Conservation (phyloP, 2,888 invertebrate genomes). For the Zootermopsis nevadensis region DNA sequence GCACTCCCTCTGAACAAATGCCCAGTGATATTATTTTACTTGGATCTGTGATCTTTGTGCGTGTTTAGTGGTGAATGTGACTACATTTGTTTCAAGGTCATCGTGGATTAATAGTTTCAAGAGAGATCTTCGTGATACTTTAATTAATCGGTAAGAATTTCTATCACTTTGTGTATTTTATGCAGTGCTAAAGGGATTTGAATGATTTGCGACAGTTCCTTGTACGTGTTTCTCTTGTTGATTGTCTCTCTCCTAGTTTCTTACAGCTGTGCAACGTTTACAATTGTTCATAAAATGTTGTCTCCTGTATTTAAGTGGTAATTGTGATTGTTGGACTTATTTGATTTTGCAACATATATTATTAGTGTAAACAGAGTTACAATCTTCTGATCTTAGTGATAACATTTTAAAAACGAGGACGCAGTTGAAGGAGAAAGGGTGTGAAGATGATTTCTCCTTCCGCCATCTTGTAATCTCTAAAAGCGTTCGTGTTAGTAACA, state of each 20-base stretch:
- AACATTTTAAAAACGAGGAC: background rate
- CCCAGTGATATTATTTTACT: background rate
- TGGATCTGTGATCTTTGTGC: background rate
- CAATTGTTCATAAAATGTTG: no score
- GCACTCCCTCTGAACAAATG: background rate
- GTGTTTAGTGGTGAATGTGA: background rate
- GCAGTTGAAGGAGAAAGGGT: background rate
- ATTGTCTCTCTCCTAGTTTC: no score
- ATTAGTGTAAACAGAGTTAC: no score
- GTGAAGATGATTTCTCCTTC: slow-evolving; percentile 19
- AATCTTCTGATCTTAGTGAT: background rate
- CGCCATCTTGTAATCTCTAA: slow-evolving; percentile 28
- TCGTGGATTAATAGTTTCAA: background rate
- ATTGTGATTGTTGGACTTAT: no score
- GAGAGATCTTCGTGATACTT: background rate
- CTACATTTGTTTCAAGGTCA: background rate
- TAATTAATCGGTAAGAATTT: background rate
- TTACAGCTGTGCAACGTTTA: no score
- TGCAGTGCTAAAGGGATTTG: no score
- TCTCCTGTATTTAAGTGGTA: no score
- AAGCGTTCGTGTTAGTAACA: background rate
- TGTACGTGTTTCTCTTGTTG: no score
- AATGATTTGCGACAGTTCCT: no score
- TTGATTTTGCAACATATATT: no score
- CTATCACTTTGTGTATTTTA: no score